Conservation (phyloP, 2,113 vertebrate genomes). For the Phoxinus phoxinus region DNA sequence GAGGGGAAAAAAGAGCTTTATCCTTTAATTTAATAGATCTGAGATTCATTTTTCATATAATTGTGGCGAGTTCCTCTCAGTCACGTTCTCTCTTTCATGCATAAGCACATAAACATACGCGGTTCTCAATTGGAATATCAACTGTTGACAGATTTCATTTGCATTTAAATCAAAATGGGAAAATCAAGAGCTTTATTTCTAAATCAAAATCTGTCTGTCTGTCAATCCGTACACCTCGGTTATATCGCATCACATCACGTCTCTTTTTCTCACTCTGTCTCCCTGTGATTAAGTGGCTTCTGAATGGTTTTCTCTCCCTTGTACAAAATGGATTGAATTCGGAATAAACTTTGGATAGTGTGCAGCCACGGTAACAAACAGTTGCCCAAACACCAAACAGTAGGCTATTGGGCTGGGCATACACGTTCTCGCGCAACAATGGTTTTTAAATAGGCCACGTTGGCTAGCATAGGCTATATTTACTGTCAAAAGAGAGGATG, state of each 20-base stretch:
- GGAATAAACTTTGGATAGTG: neutral
- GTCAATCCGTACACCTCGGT: constrained; percentile 12
- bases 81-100: neutral
- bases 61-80: constrained; percentile 5
- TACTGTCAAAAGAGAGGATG: neutral
- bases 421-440: neutral
- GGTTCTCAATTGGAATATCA: constrained; percentile 11
- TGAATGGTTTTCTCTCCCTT: neutral
- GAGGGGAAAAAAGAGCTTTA: constrained; percentile 2
- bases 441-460: neutral
- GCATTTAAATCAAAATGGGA: constrained; percentile 50
- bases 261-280: neutral
- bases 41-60: constrained; percentile 19
- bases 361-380: neutral
- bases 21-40: constrained; percentile 18
- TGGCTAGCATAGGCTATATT: neutral
- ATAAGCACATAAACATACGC: neutral
- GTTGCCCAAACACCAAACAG: neutral
- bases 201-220: constrained; percentile 23
- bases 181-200: constrained; percentile 27
- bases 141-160: constrained; percentile 49
- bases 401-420: too few species aligned
- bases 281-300: neutral
- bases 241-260: neutral
- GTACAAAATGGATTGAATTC: neutral